phyloP scores from a whole-genome alignment of 2,113 vertebrate species.

The Oncorhynchus masou region DNA sequence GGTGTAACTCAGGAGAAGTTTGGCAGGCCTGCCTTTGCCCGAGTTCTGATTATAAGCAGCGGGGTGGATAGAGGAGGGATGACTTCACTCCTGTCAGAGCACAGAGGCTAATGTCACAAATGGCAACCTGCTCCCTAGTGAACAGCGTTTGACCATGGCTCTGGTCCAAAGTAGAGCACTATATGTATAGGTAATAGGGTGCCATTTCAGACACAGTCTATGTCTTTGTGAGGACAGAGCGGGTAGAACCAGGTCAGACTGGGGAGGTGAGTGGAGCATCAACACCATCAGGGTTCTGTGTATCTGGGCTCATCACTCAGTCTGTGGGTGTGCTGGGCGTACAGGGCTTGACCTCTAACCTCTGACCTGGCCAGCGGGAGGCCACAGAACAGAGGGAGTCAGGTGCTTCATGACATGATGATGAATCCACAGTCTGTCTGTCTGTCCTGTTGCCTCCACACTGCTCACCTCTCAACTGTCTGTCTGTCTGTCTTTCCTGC shows the following conservation, averaged over 20 bases:
- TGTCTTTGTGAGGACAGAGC: not conserved
- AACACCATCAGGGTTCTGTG: slow-evolving; percentile 36
- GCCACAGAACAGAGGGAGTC: slow-evolving; percentile 24
- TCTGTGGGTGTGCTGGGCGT: slow-evolving; percentile 17
- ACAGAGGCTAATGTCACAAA: too few species aligned
- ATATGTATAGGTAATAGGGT: too few species aligned
- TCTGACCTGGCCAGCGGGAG: slow-evolving; percentile 44
- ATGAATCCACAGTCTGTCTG: slow-evolving; percentile 53
- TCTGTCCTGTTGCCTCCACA: too few species aligned
- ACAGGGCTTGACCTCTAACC: slow-evolving; percentile 31
- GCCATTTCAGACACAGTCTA: not conserved
- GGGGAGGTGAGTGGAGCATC: slow-evolving; percentile 29
- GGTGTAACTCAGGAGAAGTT: slow-evolving; percentile 3
- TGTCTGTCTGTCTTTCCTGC: not conserved
- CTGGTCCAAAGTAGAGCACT: too few species aligned
- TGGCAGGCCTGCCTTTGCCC: slow-evolving; percentile 16
- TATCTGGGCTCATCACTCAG: slow-evolving; percentile 36
- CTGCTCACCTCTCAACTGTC: too few species aligned
- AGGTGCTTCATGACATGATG: slow-evolving; percentile 54
- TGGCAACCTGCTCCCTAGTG: too few species aligned
- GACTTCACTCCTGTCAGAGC: not conserved
- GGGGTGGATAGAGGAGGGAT: not conserved
- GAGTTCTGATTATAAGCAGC: not conserved
- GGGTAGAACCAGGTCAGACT: not conserved
- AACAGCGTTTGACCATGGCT: too few species aligned